These are phyloP conservation scores for Spea hammondii DNA, from an alignment of 2,797 vertebrate genomes.

Conservation along the genomic window DNA sequence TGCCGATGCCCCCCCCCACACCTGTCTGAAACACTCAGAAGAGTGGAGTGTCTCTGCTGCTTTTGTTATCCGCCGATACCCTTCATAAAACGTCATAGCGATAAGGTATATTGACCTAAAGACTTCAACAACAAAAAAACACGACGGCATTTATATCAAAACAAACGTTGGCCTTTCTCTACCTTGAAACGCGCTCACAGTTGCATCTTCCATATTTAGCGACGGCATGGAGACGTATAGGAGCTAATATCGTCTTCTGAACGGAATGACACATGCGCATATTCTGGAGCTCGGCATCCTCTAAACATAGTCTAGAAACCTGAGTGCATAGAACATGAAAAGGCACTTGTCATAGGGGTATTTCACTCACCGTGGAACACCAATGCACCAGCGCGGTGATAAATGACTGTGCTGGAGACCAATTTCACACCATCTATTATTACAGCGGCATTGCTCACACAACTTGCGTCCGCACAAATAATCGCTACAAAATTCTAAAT, in stretches of 20 bases:
- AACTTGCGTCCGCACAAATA: conserved; percentile 23
- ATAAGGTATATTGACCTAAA: no score
- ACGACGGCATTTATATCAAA: no score
- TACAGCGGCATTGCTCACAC: conserved; percentile 34
- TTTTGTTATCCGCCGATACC: no score
- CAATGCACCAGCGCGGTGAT: conserved; percentile 21
- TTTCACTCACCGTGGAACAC: conserved; percentile 19
- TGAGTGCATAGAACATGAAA: conserved; percentile 37
- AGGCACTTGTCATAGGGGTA: conserved; percentile 23
- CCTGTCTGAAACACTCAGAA: no score
- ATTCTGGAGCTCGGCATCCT: conserved; percentile 14
- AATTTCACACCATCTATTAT: conserved; percentile 54
- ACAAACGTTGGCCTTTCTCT: background rate
- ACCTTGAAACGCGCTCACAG: background rate
- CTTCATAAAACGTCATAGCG: no score
- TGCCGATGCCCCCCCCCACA: no score
- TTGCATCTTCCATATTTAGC: conserved; percentile 32
- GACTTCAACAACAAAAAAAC: no score
- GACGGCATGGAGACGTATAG: background rate
- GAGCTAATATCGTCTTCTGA: conserved; percentile 28
- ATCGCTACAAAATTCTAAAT: no score
- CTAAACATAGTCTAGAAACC: conserved; percentile 33
- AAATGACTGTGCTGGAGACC: conserved; percentile 48
- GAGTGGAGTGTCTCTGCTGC: no score
- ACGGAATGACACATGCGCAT: conserved; percentile 12